Evolutionary conservation across 1,140 invertebrate species (phyloP).

Genomic region (Drosophila bipectinata): DNA sequence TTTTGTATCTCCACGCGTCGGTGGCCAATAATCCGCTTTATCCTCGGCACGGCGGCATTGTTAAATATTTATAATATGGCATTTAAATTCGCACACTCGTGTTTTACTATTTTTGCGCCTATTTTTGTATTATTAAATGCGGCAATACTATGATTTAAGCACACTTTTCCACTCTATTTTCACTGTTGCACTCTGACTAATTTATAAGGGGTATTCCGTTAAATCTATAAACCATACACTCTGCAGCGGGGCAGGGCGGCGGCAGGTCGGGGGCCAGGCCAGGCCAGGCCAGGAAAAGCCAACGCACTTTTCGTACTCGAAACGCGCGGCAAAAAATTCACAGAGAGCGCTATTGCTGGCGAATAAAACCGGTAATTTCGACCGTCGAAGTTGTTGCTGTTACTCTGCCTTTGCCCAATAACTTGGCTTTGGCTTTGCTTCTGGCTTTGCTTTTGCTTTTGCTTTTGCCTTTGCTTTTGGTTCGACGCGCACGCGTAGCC

Average conservation of each 20-base stretch:
- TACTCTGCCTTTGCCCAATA: constrained; percentile 16
- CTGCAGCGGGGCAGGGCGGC: background rate
- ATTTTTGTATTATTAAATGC: constrained; percentile 31
- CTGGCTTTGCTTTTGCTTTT: constrained; percentile 12
- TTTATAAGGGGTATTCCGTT: constrained; percentile 16
- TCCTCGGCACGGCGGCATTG: constrained; percentile 44
- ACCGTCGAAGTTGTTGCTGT: constrained; percentile 37
- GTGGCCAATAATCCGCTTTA: constrained; percentile 72
- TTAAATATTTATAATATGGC: constrained; percentile 54
- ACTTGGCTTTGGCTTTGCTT: constrained; percentile 35
- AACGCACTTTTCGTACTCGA: constrained; percentile 69
- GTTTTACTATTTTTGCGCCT: constrained; percentile 18
- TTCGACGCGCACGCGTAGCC: constrained; percentile 63
- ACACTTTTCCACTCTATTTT: constrained; percentile 16
- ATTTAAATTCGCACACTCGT: constrained; percentile 47
- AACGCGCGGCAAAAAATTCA: constrained; percentile 63
- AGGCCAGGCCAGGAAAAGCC: constrained; percentile 44
- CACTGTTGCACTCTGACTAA: constrained; percentile 34
- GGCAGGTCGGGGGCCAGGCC: background rate
- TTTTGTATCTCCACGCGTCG: constrained; percentile 50
- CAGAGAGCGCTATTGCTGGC: constrained; percentile 37
- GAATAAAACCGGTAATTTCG: constrained; percentile 72
- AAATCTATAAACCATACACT: constrained; percentile 8
- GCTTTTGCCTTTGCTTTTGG: constrained; percentile 36
- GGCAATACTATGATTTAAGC: constrained; percentile 9